phyloP scores from a whole-genome alignment of 2,888 invertebrate genomes.

The Lasioglossum malachurum region DNA sequence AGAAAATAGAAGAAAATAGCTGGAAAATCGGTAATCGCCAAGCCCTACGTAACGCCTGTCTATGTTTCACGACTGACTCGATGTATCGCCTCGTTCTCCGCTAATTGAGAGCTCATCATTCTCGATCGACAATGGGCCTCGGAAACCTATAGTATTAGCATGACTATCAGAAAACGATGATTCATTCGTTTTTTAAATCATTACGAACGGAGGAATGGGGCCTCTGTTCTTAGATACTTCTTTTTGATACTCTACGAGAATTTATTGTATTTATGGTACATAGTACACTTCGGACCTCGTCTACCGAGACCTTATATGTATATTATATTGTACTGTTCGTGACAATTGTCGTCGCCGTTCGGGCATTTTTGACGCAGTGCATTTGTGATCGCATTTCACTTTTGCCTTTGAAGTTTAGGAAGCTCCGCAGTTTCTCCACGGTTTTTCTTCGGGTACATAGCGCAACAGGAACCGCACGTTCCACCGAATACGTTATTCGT shows the following conservation, averaged over 20 bases:
- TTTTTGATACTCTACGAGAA: slow-evolving; percentile 69
- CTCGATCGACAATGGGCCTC: slow-evolving; percentile 34
- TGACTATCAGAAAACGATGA: slow-evolving; percentile 46
- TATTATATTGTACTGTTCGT: slow-evolving; percentile 29
- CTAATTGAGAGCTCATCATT: slow-evolving; percentile 9
- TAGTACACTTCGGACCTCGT: slow-evolving; percentile 55
- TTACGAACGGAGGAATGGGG: neutral
- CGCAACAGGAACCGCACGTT: slow-evolving; percentile 16
- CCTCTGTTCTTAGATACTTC: slow-evolving; percentile 49
- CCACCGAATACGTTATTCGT: neutral
- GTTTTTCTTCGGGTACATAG: slow-evolving; percentile 18
- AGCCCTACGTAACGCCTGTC: slow-evolving; percentile 63
- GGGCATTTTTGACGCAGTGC: slow-evolving; percentile 51
- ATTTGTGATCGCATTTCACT: slow-evolving; percentile 58
- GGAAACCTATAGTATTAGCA: slow-evolving; percentile 48
- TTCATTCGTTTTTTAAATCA: slow-evolving; percentile 29
- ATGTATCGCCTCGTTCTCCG: slow-evolving; percentile 6
- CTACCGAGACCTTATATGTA: slow-evolving; percentile 26
- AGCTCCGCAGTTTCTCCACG: neutral
- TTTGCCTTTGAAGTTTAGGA: slow-evolving; percentile 24
- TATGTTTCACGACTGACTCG: slow-evolving; percentile 39
- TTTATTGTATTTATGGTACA: slow-evolving; percentile 61
- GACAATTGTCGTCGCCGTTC: slow-evolving; percentile 26
- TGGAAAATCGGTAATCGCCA: slow-evolving; percentile 22
- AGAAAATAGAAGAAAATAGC: neutral